Conservation (phyloP, 2,888 invertebrate species). For the Limnephilus marmoratus region DNA sequence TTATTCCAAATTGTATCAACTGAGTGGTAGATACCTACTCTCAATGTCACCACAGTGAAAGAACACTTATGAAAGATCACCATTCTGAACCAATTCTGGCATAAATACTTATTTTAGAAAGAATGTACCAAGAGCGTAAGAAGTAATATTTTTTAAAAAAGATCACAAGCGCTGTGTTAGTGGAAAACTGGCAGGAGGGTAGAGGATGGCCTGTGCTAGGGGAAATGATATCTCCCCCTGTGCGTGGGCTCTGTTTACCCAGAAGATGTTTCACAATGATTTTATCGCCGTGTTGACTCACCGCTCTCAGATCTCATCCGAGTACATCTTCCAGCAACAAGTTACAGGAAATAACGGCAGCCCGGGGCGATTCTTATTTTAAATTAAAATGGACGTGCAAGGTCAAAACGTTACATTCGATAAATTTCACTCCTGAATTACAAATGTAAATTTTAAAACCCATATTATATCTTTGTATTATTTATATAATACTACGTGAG, state of each 20-base stretch:
- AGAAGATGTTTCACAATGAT: conserved; percentile 66
- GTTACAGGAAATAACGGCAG: conserved; percentile 9
- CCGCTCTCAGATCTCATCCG: conserved; percentile 20
- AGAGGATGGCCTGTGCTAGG: neutral
- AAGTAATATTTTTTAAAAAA: neutral
- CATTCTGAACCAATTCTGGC: neutral
- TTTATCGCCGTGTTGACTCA: conserved; percentile 66
- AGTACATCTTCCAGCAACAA: conserved; percentile 25
- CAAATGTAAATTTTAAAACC: neutral
- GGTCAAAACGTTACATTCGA: neutral
- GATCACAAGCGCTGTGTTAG: neutral
- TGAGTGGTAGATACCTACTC: neutral
- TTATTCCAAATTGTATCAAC: neutral
- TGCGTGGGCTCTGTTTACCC: conserved; percentile 59
- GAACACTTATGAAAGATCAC: neutral
- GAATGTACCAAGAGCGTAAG: neutral
- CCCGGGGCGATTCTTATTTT: neutral
- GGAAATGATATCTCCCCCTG: conserved; percentile 58
- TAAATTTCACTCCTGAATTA: neutral
- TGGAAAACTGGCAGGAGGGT: neutral
- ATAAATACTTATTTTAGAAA: neutral
- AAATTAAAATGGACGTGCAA: neutral
- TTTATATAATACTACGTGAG: too few species aligned
- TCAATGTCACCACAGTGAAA: too few species aligned
- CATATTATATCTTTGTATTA: too few species aligned